Evolutionary conservation across 2,888 invertebrate genomes (phyloP).

Genomic region (Eupelmus urozonus): DNA sequence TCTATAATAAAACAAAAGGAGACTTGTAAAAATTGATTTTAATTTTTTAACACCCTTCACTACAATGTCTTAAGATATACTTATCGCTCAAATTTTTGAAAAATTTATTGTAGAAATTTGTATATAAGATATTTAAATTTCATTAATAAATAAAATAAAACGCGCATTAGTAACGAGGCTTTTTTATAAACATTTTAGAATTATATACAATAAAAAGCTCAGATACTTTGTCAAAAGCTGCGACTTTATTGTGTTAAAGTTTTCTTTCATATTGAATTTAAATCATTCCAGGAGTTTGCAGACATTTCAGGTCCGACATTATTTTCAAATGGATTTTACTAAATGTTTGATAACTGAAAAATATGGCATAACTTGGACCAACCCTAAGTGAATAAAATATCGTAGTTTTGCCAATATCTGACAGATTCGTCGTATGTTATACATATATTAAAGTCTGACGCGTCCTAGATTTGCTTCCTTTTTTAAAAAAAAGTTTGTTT

Average conservation of each 20-base stretch:
- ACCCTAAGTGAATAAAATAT: not conserved
- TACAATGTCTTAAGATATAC: conserved; percentile 15
- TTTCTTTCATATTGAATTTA: not conserved
- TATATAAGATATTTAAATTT: conserved; percentile 45
- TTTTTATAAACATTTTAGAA: conserved; percentile 23
- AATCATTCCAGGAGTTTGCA: conserved; percentile 17
- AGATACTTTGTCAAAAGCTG: not conserved
- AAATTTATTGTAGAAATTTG: conserved; percentile 51
- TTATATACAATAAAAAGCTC: not conserved
- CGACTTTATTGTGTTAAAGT: not conserved
- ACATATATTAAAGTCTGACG: conserved; percentile 9
- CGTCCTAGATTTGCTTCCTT: not conserved
- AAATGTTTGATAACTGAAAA: not conserved
- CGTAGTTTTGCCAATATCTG: conserved; percentile 14
- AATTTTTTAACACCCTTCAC: conserved; percentile 44
- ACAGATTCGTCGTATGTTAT: not conserved
- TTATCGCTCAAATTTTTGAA: conserved; percentile 11
- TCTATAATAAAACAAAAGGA: conserved; percentile 59
- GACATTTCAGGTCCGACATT: not conserved
- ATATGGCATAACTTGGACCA: conserved; percentile 22
- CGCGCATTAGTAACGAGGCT: conserved; percentile 1
- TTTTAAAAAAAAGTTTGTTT: not conserved
- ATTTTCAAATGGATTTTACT: not conserved
- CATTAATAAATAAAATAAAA: conserved; percentile 1
- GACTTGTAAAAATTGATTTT: conserved; percentile 52